Base-by-base conservation (phyloP, 2,113 vertebrate genomes). In the Puntigrus tetrazona region DNA sequence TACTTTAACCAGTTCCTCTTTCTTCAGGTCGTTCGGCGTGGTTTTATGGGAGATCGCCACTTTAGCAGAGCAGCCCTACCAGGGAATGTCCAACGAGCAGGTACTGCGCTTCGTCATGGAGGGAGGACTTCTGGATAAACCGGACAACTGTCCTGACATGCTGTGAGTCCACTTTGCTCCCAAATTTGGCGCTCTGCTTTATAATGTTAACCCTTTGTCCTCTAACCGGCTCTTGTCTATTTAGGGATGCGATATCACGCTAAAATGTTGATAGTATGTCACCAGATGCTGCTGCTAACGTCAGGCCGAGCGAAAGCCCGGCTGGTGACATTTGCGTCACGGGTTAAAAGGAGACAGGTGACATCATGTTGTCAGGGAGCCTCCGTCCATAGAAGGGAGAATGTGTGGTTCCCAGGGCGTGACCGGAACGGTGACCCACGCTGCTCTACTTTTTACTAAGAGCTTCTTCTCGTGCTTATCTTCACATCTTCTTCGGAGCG, bases 61-160 rank as follows among this genome's bases (percentile, higher is more conserved):
- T 0, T 91, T 99, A 77, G 96, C 98, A 0, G 98, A 99, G 88
- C 98, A 99, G 91, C 98, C 98, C 0, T 99, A 99, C 93, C 98
- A 99, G 91, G 98, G 98, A 87, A 95, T 99, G 96, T 98, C 98
- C 93, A 99, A 99, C 1, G 98, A 99, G 83, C 98, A 99, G 91
- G 98, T 99, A 85, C 96, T 99, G 76, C 97, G 97, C 86, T 99
- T 99, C 0, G 98, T 99, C 91, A 99, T 99, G 97, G 98, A 99
- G 81, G 98, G 98, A 4, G 97, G 97, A 50, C 96, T 99, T 85
- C 92, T 99, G 94, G 98, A 99, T 67, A 98, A 99, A 88, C 97
- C 98, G 0, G 97, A 99, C 92, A 98, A 98, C 87, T 99, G 98
- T 87, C 96, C 97, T 0, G 98, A 99, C 92, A 98, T 98, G 97